Evolutionary conservation across 2,888 invertebrate species (phyloP).

Genomic region (Ennomos quercinarius): DNA sequence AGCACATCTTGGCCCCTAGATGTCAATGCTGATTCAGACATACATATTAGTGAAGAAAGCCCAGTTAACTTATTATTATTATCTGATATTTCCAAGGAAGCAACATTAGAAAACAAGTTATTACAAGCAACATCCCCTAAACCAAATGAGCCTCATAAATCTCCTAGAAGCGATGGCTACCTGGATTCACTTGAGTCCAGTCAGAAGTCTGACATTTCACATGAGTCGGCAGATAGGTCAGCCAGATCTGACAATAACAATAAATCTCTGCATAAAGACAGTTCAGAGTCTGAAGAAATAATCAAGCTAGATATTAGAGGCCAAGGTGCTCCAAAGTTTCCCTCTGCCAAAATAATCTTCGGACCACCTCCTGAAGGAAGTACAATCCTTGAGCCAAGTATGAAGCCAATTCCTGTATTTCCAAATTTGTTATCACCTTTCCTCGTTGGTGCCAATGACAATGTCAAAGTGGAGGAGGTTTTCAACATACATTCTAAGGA

Average conservation of each 20-base stretch:
- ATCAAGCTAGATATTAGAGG: constrained; percentile 81
- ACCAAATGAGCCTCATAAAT: constrained; percentile 49
- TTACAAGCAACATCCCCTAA: constrained; percentile 44
- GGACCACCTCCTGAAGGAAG: constrained; percentile 76
- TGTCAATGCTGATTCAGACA: constrained; percentile 61
- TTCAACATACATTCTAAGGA: constrained; percentile 52
- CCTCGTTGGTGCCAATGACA: constrained; percentile 65
- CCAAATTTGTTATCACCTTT: constrained; percentile 72
- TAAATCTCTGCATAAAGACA: constrained; percentile 53
- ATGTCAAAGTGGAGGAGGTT: constrained; percentile 62
- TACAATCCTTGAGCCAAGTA: constrained; percentile 58
- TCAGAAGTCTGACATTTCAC: constrained; percentile 49
- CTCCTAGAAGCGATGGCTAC: constrained; percentile 65
- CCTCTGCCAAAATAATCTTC: constrained; percentile 74
- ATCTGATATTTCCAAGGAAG: constrained; percentile 69
- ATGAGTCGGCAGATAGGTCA: constrained; percentile 48
- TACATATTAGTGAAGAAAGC: constrained; percentile 74
- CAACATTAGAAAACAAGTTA: constrained; percentile 46
- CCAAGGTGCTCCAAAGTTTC: constrained; percentile 68
- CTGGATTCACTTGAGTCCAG: constrained; percentile 68
- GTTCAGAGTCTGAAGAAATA: constrained; percentile 77
- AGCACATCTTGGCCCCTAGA: constrained; percentile 71
- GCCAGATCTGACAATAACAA: constrained; percentile 42
- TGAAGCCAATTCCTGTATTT: constrained; percentile 67
- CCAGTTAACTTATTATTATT: constrained; percentile 69